A percentile compares a stretch with the other conserved stretches of the same genome.
phyloP scores from a whole-genome alignment of 2,888 invertebrate species.

The Synanthedon myopaeformis region DNA sequence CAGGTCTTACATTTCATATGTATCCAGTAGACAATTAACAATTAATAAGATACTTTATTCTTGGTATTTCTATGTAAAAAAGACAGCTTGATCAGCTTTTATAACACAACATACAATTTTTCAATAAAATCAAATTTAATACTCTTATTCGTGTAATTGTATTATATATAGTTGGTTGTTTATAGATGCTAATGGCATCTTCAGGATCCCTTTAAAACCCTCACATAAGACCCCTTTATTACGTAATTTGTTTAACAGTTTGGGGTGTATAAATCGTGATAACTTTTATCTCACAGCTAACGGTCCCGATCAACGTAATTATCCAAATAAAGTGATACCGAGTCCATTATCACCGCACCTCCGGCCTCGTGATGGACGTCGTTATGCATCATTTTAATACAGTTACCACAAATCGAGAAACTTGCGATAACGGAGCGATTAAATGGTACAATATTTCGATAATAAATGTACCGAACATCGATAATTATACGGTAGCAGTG shows the following conservation, averaged over 20 bases:
- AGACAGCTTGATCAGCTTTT: no score
- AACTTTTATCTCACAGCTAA: constrained; percentile 11
- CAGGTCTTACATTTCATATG: no score
- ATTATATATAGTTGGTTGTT: no score
- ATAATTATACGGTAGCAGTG: constrained; percentile 53
- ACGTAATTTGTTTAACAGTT: not conserved
- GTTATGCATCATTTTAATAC: constrained; percentile 47
- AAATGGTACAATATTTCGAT: constrained; percentile 34
- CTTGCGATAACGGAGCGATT: constrained; percentile 28
- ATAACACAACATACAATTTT: no score
- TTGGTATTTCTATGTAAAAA: no score
- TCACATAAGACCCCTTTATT: not conserved
- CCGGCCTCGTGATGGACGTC: constrained; percentile 24
- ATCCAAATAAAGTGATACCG: constrained; percentile 40
- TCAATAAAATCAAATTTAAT: no score
- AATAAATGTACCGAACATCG: constrained; percentile 36
- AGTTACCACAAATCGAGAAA: constrained; percentile 50
- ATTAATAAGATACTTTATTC: no score
- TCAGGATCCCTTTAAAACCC: not conserved
- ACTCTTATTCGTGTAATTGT: no score
- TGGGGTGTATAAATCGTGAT: not conserved
- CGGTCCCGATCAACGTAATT: constrained; percentile 24
- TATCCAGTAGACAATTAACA: no score
- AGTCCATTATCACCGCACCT: constrained; percentile 31
- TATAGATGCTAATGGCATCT: not conserved